Evolutionary conservation across 2,113 vertebrate species (phyloP).

Genomic region (Dipodomys stephensi): DNA sequence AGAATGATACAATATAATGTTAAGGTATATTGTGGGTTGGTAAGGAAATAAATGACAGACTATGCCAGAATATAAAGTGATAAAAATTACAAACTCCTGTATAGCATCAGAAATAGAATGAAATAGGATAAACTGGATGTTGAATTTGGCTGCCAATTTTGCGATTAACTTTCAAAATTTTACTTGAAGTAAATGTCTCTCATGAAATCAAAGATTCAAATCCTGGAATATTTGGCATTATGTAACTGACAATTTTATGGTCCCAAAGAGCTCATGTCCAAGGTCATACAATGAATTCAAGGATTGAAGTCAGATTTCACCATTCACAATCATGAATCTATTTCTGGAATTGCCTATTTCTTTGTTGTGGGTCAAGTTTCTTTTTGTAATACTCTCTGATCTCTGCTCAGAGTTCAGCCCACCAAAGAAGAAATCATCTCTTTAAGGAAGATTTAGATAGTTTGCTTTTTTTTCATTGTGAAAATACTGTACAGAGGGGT

Average conservation of each 20-base stretch:
- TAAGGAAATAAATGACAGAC: neutral
- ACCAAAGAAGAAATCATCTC: neutral
- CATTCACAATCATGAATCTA: neutral
- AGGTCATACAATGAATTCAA: neutral
- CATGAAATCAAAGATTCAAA: neutral
- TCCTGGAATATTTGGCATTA: conserved; percentile 15
- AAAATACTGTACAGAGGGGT: too few relatives aligned
- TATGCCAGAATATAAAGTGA: neutral
- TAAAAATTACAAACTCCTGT: neutral
- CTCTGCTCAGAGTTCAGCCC: neutral
- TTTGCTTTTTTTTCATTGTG: too few relatives aligned
- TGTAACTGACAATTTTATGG: neutral
- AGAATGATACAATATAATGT: neutral
- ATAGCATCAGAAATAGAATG: neutral
- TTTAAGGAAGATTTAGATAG: neutral
- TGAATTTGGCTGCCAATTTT: neutral
- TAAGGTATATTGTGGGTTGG: neutral
- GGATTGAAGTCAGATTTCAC: neutral
- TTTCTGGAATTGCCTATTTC: neutral
- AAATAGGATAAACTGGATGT: neutral
- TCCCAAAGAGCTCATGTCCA: neutral
- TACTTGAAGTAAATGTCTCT: neutral
- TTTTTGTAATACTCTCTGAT: neutral
- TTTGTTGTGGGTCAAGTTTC: neutral
- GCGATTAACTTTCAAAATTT: neutral